Evolutionary conservation across 2,888 invertebrate species (phyloP).

Genomic region (Mantis religiosa): DNA sequence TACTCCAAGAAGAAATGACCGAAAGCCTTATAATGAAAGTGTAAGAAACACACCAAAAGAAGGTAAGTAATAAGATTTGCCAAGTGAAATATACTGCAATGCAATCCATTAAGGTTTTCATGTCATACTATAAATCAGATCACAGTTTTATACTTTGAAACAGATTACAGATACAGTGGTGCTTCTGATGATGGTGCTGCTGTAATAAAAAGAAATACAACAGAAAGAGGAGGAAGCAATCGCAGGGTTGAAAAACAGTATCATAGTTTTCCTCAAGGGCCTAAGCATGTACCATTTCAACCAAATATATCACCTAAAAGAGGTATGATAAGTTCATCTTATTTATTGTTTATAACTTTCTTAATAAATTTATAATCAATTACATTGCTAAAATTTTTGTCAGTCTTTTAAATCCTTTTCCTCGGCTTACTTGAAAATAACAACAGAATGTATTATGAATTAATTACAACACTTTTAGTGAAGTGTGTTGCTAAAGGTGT

Average conservation of each 20-base stretch:
- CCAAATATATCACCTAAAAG: neutral
- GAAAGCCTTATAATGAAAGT: neutral
- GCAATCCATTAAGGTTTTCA: too few relatives aligned
- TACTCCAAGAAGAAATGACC: neutral
- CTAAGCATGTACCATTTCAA: neutral
- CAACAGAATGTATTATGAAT: too few relatives aligned
- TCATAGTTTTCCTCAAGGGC: neutral
- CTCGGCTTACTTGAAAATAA: too few relatives aligned
- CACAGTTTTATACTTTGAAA: neutral
- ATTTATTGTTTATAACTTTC: too few relatives aligned
- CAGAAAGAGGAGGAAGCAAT: neutral
- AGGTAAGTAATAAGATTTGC: neutral
- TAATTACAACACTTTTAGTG: too few relatives aligned
- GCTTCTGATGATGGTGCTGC: neutral
- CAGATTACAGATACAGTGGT: neutral
- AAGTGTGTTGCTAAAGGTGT: too few relatives aligned
- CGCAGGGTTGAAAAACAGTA: neutral
- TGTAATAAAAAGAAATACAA: neutral
- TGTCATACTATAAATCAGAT: neutral
- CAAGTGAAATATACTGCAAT: too few relatives aligned
- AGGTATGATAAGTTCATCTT: neutral
- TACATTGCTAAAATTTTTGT: too few relatives aligned
- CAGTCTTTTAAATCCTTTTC: too few relatives aligned
- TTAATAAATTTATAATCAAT: too few relatives aligned
- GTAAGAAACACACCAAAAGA: neutral